Evolutionary conservation across 2,113 vertebrate genomes (phyloP), one percentile per base, ranked within the genome.

Genomic region (Sinocyclocheilus rhinocerous): DNA sequence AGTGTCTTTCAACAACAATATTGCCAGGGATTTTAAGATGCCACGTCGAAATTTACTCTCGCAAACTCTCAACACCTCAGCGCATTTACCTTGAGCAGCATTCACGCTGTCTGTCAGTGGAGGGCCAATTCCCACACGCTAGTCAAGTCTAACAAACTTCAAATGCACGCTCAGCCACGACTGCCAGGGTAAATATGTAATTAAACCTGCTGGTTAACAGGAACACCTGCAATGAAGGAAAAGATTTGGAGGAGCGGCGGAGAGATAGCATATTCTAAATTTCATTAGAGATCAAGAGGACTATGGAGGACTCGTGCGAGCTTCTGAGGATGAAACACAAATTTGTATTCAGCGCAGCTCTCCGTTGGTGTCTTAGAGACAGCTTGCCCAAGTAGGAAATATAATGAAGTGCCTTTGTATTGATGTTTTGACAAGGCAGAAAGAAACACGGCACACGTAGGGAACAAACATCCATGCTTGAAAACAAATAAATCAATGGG

Each of bases 221-320:
- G 88, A 85, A 89, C 82, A 88, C 89, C 90, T 93, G 92, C 89
- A 86, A 85, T 77, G 84, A 67, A 42, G 39, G 57, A 72, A 70
- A 16, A 29, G 33, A 81, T 84, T 87, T 88, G 39, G 69, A 59
- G 50, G 50, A 76, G 26, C 33, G 67, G 77, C 29, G 69, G 39
- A 20, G 76, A 86, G 91, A 76, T 69, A 77, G 84, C 81, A 89
- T 75, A 89, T 84, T 92, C 84, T 88, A 70, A 89, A 93, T 91
- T 91, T 90, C 87, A 90, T 92, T 85, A 89, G 86, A 88, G 90
- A 90, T 87, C 86, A 85, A 86, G 88, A 88, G 86, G 87, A 89
- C 76, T 87, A 67, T 76, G 83, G 73, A 86, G 86, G 88, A 67
- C 20, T 18, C 42, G 9, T 76, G 67, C 24, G 33, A 87, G 83